Evolutionary conservation across 2,113 vertebrate genomes (phyloP), one percentile per base, ranked within the genome.

Genomic region (Dicrurus megarhynchus): DNA sequence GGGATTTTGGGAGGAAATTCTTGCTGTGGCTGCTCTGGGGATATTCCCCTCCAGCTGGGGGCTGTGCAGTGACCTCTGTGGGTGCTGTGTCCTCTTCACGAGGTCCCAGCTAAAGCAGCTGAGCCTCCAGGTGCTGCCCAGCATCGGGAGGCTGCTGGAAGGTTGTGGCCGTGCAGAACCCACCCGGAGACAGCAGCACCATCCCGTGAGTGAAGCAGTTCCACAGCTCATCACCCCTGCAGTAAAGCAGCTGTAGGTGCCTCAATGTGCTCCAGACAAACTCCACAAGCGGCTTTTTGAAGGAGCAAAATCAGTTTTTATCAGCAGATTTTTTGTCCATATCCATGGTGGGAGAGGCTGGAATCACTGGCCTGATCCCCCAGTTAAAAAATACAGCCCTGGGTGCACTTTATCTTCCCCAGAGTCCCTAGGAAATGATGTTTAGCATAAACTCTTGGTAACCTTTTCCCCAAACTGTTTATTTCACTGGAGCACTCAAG

Each of bases 221-320:
- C 17, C 9, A 3, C 13, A 23, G 49, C 12, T 35, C 26, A 8
- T 18, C 27, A 4, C 7, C 37, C 1, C 75, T 35, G 9, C 7
- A 4, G 15, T 1, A 11, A 35, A 56, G 61, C 3, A 2, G 0
- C 0, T 4, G 59, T 1, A 8, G 89, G 0, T 16, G 4, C 20
- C 47, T 41, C 74, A 1, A 0, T 0, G 10, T 10, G 1, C 55
- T 42, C n/a, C 5, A 1, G 10, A 11, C 23, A 22, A 11, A 18
- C 32, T 5, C 50, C 39, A 13, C 52, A 6, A 1, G 26, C 42
- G 39, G 47, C 33, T 2, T 5, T 14, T 2, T 5, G 44, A 30
- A 59, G 18, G 57, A 6, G 18, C 4, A 1, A 37, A 8, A 32
- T 32, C 28, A 2, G 0, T 2, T 84, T 63, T 69, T 19, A 1